phyloP scores from a whole-genome alignment of 1,140 invertebrate species.

The Hesperophylax magnus region DNA sequence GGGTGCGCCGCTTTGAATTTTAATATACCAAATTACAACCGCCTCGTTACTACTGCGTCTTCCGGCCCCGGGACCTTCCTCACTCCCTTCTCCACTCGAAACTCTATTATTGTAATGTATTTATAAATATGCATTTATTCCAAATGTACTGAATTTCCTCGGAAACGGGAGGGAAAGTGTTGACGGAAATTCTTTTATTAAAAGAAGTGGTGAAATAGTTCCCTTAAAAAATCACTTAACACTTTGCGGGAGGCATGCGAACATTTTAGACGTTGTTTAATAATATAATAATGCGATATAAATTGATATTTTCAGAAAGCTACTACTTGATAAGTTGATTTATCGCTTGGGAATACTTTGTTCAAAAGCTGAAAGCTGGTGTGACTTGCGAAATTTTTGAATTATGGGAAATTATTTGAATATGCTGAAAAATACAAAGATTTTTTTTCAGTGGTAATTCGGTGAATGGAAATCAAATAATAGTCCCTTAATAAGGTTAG shows the following conservation, averaged over 20 bases:
- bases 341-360: neutral
- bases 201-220: slow-evolving; percentile 14
- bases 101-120: slow-evolving; percentile 56
- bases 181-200: slow-evolving; percentile 26
- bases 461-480: no score
- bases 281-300: slow-evolving; percentile 11
- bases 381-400: slow-evolving; percentile 19
- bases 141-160: slow-evolving; percentile 45
- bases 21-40: slow-evolving; percentile 56
- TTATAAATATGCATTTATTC: slow-evolving; percentile 55
- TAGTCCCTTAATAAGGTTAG: no score
- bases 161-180: slow-evolving; percentile 19
- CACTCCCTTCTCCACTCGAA: neutral
- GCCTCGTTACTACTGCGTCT: slow-evolving; percentile 48
- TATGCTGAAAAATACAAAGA: no score
- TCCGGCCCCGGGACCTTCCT: neutral
- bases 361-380: neutral
- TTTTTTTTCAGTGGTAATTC: no score
- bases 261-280: neutral
- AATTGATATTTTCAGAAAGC: slow-evolving; percentile 8
- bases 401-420: neutral
- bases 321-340: slow-evolving; percentile 26
- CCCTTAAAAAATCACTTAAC: slow-evolving; percentile 22
- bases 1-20: slow-evolving; percentile 55
- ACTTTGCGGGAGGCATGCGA: neutral